Percentiles rank a stretch among this genome's conserved stretches.
phyloP scores from a whole-genome alignment of 2,888 invertebrate genomes.

The Stenurella melanura region DNA sequence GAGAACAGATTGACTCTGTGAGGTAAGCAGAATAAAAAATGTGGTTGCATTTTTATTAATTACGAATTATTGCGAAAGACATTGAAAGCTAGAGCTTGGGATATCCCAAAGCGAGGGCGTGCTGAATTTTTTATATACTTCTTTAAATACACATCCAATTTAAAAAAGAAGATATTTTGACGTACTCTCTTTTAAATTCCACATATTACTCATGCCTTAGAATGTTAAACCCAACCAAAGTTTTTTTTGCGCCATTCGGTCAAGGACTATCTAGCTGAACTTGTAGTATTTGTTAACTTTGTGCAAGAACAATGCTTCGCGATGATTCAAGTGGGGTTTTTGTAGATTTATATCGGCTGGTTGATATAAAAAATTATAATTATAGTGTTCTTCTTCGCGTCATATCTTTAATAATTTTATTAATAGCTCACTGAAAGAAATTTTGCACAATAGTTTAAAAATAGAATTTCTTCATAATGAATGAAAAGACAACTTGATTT shows the following conservation, averaged over 20 bases:
- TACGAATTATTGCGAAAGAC: neutral
- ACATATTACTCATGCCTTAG: neutral
- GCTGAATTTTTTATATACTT: neutral
- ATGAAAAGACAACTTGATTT: neutral
- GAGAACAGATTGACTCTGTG: too few relatives aligned
- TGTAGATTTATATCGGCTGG: neutral
- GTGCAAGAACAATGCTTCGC: neutral
- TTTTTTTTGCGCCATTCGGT: neutral
- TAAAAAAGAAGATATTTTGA: neutral
- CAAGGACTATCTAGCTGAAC: neutral
- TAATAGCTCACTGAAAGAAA: too few relatives aligned
- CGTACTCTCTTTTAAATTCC: neutral
- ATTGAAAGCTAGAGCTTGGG: neutral
- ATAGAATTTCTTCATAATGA: slow-evolving; percentile 2
- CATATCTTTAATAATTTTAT: neutral
- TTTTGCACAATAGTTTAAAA: neutral
- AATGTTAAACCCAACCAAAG: neutral
- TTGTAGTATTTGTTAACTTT: neutral
- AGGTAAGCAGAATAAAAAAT: too few relatives aligned
- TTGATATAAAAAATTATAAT: neutral
- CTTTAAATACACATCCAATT: neutral
- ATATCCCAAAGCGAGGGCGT: neutral
- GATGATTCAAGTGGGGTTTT: neutral
- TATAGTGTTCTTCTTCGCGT: neutral
- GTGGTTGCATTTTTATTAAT: too few relatives aligned